phyloP scores from a whole-genome alignment of 1,140 invertebrate species.

The Tetramorium parvispinum region DNA sequence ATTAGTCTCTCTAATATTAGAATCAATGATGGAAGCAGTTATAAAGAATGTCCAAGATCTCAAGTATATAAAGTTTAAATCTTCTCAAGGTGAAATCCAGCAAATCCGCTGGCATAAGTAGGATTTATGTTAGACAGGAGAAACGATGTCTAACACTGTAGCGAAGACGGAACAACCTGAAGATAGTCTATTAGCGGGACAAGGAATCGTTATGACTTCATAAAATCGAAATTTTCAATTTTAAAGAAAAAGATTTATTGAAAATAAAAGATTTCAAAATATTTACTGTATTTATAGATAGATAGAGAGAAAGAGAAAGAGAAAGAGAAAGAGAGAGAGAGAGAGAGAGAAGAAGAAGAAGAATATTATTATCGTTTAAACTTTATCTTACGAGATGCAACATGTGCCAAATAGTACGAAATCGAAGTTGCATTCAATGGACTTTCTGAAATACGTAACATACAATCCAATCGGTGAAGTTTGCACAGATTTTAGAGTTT shows the following conservation, averaged over 20 bases:
- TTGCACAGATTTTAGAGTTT: constrained; percentile 38
- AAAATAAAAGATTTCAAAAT: background rate
- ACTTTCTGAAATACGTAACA: constrained; percentile 37
- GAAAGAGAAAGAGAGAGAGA: background rate
- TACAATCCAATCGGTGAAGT: constrained; percentile 22
- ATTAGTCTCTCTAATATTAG: background rate
- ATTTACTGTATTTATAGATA: background rate
- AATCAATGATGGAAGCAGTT: constrained; percentile 30
- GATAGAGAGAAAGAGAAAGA: background rate
- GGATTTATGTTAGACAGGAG: constrained; percentile 58
- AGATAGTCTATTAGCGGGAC: background rate
- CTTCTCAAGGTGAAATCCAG: constrained; percentile 55
- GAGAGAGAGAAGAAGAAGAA: background rate
- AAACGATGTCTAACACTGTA: constrained; percentile 35
- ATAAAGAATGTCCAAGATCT: constrained; percentile 39
- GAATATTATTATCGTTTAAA: constrained; percentile 17
- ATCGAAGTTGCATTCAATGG: constrained; percentile 30
- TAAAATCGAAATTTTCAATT: background rate
- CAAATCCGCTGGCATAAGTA: constrained; percentile 63
- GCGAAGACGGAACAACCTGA: background rate
- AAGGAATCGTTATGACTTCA: background rate
- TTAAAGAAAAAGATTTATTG: background rate
- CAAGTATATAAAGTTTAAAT: constrained; percentile 67
- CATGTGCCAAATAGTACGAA: background rate
- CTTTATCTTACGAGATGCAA: constrained; percentile 10